Evolutionary conservation across 2,888 invertebrate species (phyloP).

Genomic region (Epirrhoe alternata): DNA sequence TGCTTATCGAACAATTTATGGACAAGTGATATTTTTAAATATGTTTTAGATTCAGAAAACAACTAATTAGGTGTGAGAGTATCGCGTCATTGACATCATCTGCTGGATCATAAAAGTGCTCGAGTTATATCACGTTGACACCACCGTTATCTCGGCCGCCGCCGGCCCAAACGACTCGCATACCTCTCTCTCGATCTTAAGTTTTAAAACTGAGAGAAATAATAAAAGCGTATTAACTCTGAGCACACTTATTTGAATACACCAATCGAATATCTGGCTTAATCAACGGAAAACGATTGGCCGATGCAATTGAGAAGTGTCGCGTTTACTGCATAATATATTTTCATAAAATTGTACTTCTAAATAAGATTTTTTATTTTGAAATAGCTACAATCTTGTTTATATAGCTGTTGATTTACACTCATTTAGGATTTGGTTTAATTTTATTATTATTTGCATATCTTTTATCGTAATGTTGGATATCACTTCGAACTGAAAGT

Average conservation of each 20-base stretch:
- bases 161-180: slow-evolving; percentile 47
- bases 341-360: slow-evolving; percentile 64
- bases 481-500: slow-evolving; percentile 23
- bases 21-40: slow-evolving; percentile 24
- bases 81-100: slow-evolving; percentile 45
- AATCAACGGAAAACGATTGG: slow-evolving; percentile 64
- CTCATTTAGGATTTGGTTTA: slow-evolving; percentile 50
- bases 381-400: slow-evolving; percentile 51
- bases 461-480: slow-evolving; percentile 35
- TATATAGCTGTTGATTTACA: slow-evolving; percentile 52
- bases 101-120: slow-evolving; percentile 48
- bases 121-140: slow-evolving; percentile 53
- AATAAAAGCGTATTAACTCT: slow-evolving; percentile 58
- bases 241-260: slow-evolving; percentile 63
- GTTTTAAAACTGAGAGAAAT: slow-evolving; percentile 52
- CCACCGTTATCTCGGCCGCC: slow-evolving; percentile 57
- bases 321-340: slow-evolving; percentile 66
- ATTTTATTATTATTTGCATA: slow-evolving; percentile 47
- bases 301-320: slow-evolving; percentile 65
- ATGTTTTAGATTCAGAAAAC: slow-evolving; percentile 34
- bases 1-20: slow-evolving; percentile 30
- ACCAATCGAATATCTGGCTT: slow-evolving; percentile 66
- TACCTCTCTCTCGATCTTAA: slow-evolving; percentile 49
- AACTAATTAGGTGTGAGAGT: slow-evolving; percentile 42
- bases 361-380: slow-evolving; percentile 57